Base-by-base conservation (phyloP, 2,888 invertebrate genomes). In the Yponomeuta cagnagella region DNA sequence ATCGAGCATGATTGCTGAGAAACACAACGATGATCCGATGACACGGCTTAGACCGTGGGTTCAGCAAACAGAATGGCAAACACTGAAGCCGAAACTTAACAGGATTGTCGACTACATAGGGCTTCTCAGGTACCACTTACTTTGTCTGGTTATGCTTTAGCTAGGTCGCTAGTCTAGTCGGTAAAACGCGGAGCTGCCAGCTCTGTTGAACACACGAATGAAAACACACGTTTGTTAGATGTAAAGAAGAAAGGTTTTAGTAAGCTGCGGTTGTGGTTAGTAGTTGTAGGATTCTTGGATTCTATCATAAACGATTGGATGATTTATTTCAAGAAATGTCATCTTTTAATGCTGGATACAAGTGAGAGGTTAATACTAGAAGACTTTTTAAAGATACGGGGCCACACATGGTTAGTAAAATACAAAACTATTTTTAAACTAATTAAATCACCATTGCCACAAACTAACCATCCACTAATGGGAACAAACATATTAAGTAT, bases 91-190 rank as follows among this genome's bases (percentile, higher is more conserved):
- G 68, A 48, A 48, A 52, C 12, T 37, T 68, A 68, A 68, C 10
- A 68, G 68, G 68, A 68, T 68, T 52, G 52, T 8, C 1, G 48
- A 30, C 48, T 52, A 37, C 15, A 12, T 31, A 30, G 12, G 68
- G 68, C 48, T 68, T 68, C 68, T 9, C 10, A 15, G 5, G 48
- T 31, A 30, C 15, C 68, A 68, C 68, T 68, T 68, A 68, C 68
- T 68, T 68, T 68, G 68, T 37, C 48, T 23, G 68, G 23, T 10
- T 12, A 67, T 43, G 31, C 43, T 67, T 67, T 37, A n/a, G 67
- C 43, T 43, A 43, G 5, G 43, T 43, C 8, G 30, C n/a, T 67
- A 37, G n/a, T 67, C 30, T 64, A 30, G 30, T 64, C 10, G 37
- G 48, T 37, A 68, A 68, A 37, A 43, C 37, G 33, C 37, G 37